These are phyloP conservation scores for Actinernus sp. DNA, from an alignment of 92 coral and sea anemone genomes.

Conservation along the genomic window DNA sequence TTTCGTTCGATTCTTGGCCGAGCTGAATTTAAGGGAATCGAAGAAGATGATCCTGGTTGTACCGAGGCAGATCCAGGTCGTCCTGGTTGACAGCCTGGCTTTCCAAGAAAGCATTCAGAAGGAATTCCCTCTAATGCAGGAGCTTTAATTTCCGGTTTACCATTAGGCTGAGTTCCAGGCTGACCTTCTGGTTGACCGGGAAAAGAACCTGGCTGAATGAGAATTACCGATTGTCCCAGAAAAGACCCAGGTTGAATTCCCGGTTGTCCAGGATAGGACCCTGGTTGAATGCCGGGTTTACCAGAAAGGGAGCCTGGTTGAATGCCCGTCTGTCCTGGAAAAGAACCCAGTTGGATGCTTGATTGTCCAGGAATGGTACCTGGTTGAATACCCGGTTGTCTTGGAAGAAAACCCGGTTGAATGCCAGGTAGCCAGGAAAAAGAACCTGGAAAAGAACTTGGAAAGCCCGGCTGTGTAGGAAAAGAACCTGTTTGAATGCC, in stretches of 20 bases:
- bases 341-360: background rate
- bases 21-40: no score
- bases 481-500: slow-evolving; percentile 7
- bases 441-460: no score
- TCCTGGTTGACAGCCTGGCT: background rate
- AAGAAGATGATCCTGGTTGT: background rate
- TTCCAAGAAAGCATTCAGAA: background rate
- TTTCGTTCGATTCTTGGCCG: slow-evolving; percentile 21
- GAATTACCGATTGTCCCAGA: background rate
- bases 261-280: background rate
- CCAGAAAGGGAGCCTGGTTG: background rate
- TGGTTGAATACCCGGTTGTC: background rate
- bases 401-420: background rate
- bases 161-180: background rate
- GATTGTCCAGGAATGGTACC: background rate
- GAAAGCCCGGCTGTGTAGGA: no score
- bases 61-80: no score
- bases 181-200: background rate
- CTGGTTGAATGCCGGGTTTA: slow-evolving; percentile 10
- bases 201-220: no score
- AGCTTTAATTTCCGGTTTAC: background rate
- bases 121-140: slow-evolving; percentile 4
- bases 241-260: background rate
- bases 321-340: background rate
- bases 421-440: background rate